Evolutionary conservation across 2,888 invertebrate genomes (phyloP).

Genomic region (Clunio marinus): DNA sequence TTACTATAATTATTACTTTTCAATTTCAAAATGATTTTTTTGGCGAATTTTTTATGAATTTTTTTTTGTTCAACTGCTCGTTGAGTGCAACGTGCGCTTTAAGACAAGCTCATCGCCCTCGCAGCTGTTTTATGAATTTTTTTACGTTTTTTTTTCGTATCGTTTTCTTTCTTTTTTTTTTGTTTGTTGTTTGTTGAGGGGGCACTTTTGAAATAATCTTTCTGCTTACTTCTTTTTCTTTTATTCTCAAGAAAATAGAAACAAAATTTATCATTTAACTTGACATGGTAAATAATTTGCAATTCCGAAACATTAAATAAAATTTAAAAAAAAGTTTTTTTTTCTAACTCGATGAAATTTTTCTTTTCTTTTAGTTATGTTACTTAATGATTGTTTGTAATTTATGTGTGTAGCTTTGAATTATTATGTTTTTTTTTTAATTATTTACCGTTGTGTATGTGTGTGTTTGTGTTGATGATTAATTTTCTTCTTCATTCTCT

Average conservation of each 20-base stretch:
- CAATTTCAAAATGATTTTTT: constrained; percentile 15
- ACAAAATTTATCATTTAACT: background rate
- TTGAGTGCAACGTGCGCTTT: background rate
- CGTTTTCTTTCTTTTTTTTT: constrained; percentile 2
- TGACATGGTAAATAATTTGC: constrained; percentile 9
- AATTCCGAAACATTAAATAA: no score
- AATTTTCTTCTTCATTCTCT: background rate
- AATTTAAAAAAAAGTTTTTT: constrained; percentile 13
- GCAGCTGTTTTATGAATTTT: background rate
- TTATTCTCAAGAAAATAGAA: constrained; percentile 1
- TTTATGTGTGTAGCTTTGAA: no score
- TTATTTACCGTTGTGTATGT: constrained; percentile 21
- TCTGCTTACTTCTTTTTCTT: no score
- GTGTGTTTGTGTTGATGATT: no score
- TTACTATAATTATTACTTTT: constrained; percentile 37
- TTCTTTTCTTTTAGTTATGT: no score
- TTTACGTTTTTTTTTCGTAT: no score
- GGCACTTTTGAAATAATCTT: constrained; percentile 16
- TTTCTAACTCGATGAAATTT: no score
- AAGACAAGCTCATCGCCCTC: background rate
- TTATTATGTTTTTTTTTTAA: background rate
- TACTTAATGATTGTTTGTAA: no score
- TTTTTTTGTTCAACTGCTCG: background rate
- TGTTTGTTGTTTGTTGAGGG: constrained; percentile 6
- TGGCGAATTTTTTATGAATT: constrained; percentile 27